A percentile compares a stretch with the other conserved stretches of the same genome.
phyloP scores from a whole-genome alignment of 2,797 vertebrate species.

The Rhinatrema bivittatum region DNA sequence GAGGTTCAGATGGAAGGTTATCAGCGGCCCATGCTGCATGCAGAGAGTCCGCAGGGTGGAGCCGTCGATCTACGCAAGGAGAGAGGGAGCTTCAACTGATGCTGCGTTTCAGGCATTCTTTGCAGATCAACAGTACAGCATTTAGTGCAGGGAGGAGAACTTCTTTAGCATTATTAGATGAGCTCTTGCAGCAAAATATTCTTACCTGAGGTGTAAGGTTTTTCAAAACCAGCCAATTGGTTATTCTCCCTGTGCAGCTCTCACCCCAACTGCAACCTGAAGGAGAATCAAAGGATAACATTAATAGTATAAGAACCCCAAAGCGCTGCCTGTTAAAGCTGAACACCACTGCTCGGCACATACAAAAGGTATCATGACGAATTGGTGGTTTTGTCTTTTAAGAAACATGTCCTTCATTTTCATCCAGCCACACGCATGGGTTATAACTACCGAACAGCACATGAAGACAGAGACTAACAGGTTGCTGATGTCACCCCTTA shows the following conservation, averaged over 20 bases:
- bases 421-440: too few relatives aligned
- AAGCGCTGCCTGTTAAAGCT: too few relatives aligned
- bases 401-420: too few relatives aligned
- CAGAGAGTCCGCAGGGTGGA: constrained; percentile 85
- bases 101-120: fast-evolving
- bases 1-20: constrained; percentile 88
- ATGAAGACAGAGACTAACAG: too few relatives aligned
- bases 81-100: too few relatives aligned
- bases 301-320: too few relatives aligned
- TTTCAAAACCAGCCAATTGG: constrained; percentile 96
- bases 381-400: too few relatives aligned
- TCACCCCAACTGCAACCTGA: constrained; percentile 92
- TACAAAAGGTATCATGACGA: too few relatives aligned
- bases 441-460: too few relatives aligned
- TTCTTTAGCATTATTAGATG: too few relatives aligned
- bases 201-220: constrained; percentile 98
- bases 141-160: neutral
- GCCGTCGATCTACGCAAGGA: constrained; percentile 67
- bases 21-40: constrained; percentile 85
- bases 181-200: neutral
- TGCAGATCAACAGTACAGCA: fast-evolving
- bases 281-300: neutral
- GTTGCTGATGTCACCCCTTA: too few relatives aligned
- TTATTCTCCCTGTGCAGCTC: constrained; percentile 96
- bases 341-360: too few relatives aligned